Percentiles rank a stretch among this genome's conserved stretches.
Conservation (phyloP, 2,113 vertebrate genomes). For the Clinocottus analis region DNA sequence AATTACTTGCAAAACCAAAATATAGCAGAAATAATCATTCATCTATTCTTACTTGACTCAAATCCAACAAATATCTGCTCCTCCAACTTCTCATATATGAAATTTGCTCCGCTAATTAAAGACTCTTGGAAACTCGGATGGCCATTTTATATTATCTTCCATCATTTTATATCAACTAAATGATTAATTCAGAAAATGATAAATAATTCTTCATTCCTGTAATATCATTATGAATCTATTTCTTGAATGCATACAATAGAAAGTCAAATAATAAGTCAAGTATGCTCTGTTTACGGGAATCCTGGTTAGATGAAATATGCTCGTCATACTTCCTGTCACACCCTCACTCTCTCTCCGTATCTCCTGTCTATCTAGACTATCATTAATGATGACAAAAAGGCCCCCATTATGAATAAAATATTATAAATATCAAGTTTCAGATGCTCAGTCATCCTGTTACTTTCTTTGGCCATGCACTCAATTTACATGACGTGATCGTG, state of each 20-base stretch:
- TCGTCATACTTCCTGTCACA: neutral
- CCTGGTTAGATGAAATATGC: neutral
- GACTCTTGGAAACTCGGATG: no score
- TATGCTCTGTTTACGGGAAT: neutral
- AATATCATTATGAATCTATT: neutral
- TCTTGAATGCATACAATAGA: neutral
- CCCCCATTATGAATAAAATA: no score
- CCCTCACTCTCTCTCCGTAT: no score
- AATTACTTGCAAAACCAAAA: neutral
- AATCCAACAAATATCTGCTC: neutral
- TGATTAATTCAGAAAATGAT: neutral
- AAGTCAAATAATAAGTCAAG: neutral
- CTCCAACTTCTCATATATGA: neutral
- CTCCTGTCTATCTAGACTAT: no score
- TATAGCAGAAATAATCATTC: neutral
- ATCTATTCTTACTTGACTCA: neutral
- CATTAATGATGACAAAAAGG: no score
- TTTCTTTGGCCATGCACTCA: no score
- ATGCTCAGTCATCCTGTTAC: no score
- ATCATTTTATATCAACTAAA: neutral
- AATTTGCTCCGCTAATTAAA: no score
- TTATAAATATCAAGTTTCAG: no score
- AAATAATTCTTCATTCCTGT: neutral
- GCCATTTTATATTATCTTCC: no score
- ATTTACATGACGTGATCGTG: no score